Base-by-base conservation (phyloP, 2,888 invertebrate genomes). In the Trachelus tabidus region DNA sequence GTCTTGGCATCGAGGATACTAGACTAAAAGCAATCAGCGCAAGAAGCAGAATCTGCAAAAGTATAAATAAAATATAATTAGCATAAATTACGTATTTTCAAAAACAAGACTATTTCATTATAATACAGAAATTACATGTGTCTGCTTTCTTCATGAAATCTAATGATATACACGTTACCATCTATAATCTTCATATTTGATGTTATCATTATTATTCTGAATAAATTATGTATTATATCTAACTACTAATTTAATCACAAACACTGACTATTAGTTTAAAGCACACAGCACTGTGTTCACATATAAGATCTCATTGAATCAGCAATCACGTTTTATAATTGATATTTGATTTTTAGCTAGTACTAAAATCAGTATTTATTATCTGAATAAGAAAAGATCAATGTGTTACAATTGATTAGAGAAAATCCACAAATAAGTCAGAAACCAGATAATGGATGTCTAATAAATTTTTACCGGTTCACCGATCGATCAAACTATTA, bases 11-110 rank as follows among this genome's bases (percentile, higher is more conserved):
- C 30, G 82, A 80, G 30, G 71, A 73, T 12, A 83, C 83, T 11
- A 88, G 68, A 37, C 79, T 78, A 31, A 83, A 69, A 9, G 81
- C 76, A 11, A 84, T 73, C 35, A 82, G n/a, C 75, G 85, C 23
- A 12, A 86, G 34, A 71, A 88, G 69, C 34, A 87, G 31, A 33
- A 81, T 15, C 88, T 88, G 81, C 34, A 78, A 75, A 75, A 76
- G 6, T 9, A 56, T 23, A 40, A 56, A 56, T 56, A 56, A 56
- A 23, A 56, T 4, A 23, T 15, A 23, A 23, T 23, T 40, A 23
- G 40, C 23, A 6, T 56, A 23, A 56, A 56, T 56, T 23, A 15
- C 4, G 23, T 56, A 15, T 40, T 40, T 40, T 15, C 15, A 40
- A 56, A 40, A 12, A 40, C 15, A 1, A 23, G 6, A 56, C 6